phyloP scores from a whole-genome alignment of 1,140 invertebrate genomes.

The Nasonia longicornis region DNA sequence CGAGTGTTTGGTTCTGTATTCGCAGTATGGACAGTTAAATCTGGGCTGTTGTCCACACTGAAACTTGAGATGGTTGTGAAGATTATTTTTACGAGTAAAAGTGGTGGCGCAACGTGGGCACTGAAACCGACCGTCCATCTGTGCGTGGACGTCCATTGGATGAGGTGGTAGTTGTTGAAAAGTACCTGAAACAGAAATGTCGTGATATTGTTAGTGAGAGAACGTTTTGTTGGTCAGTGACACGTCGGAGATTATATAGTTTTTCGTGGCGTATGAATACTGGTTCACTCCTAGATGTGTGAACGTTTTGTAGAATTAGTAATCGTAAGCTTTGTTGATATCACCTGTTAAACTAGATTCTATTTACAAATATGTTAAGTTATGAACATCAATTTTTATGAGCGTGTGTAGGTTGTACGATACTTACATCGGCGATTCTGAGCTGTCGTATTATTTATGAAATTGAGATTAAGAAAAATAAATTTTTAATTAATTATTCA shows the following conservation, averaged over 20 bases:
- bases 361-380: neutral
- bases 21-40: slow-evolving; percentile 72
- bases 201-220: neutral
- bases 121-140: slow-evolving; percentile 64
- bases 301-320: neutral
- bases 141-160: slow-evolving; percentile 1
- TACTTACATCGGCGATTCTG: too few relatives aligned
- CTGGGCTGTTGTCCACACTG: slow-evolving; percentile 73
- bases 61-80: slow-evolving; percentile 72
- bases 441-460: too few relatives aligned
- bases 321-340: neutral
- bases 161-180: neutral
- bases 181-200: slow-evolving; percentile 12
- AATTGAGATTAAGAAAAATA: too few relatives aligned
- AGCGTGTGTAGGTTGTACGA: neutral
- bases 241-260: neutral
- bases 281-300: neutral
- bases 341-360: neutral
- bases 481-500: too few relatives aligned
- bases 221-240: neutral
- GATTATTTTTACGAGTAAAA: slow-evolving; percentile 74
- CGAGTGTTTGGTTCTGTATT: slow-evolving; percentile 67
- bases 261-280: neutral
- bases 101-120: slow-evolving; percentile 73
- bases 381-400: neutral